Evolutionary conservation across 2,888 invertebrate genomes (phyloP).

Genomic region (Theodoxus fluviatilis): DNA sequence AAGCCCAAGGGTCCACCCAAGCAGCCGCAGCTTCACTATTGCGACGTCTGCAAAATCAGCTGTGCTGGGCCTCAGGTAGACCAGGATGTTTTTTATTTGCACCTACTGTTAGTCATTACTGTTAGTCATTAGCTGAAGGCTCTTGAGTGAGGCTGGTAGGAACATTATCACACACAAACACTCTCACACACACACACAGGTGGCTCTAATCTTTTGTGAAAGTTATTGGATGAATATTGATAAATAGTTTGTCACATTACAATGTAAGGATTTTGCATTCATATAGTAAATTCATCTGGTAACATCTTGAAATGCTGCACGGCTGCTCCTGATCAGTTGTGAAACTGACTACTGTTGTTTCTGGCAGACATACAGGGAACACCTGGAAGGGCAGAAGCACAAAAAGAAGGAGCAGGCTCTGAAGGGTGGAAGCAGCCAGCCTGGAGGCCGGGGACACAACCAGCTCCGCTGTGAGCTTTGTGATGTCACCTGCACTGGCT

Average conservation of each 20-base stretch:
- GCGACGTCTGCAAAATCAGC: conserved; percentile 98
- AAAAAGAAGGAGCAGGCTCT: conserved; percentile 94
- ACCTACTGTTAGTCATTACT: no score
- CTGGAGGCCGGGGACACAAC: conserved; percentile 67
- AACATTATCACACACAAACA: no score
- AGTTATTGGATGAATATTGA: no score
- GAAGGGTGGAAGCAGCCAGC: conserved; percentile 68
- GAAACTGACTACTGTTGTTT: conserved; percentile 8
- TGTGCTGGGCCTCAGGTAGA: conserved; percentile 90
- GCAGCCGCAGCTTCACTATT: conserved; percentile 80
- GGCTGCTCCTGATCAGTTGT: neutral
- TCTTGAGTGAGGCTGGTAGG: no score
- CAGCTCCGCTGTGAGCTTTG: conserved; percentile 94
- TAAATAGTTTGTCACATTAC: no score
- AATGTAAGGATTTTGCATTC: no score
- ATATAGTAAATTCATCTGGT: neutral
- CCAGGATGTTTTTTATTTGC: no score
- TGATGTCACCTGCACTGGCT: conserved; percentile 97
- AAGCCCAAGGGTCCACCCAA: conserved; percentile 68
- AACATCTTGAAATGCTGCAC: neutral
- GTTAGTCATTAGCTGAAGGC: no score
- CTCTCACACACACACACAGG: no score
- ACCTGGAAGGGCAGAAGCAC: conserved; percentile 97
- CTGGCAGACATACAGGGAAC: conserved; percentile 85
- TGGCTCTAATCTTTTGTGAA: no score